Base-by-base conservation (phyloP, 2,797 vertebrate genomes). In the Hozukius guyotensis region DNA sequence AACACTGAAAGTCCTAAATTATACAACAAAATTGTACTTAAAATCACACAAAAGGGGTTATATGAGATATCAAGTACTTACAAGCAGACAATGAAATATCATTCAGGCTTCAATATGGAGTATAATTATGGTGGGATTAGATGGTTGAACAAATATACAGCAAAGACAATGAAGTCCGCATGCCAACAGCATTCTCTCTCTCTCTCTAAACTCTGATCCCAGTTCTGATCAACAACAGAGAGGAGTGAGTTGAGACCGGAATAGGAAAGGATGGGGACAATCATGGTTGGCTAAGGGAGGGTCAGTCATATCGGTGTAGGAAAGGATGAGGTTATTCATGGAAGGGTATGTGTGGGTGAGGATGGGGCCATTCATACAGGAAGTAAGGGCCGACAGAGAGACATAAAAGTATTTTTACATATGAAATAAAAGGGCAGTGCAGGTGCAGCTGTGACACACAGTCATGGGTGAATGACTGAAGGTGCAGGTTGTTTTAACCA, bases 121-220 rank as follows among this genome's bases (percentile, higher is more conserved):
- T 7, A 31, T 66, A 25, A 63, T 14, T 18, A 49, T 31, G n/a
- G 12, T 42, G 70, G 61, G 59, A 67, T 53, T 59, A 71, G 18
- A 73, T 77, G 62, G 69, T 24, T 75, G 52, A 66, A 84, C 11
- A 63, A 79, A 82, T 78, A 74, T 10, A 84, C 59, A 67, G 20
- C 1, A 4, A 71, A 8, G 14, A 86, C 73, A 62, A 77, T 46
- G 59, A 73, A 70, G 46, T 66, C 60, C 73, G 82, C 92, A 93
- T 93, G 87, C 90, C 75, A 90, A 85, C 85, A 91, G 83, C 92
- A 92, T 92, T 92, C 90, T 76, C 38, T 38, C 27, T 27, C 2
- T 36, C 42, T 49, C 42, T 46, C 42, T 80, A 22, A 75, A 65
- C 38, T 75, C 77, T 78, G 68, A 89, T 55, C 67, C 73, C 77